Evolutionary conservation across 2,888 invertebrate genomes (phyloP), one percentile per base, ranked within the genome.

Genomic region (Eupithecia subfuscata): DNA sequence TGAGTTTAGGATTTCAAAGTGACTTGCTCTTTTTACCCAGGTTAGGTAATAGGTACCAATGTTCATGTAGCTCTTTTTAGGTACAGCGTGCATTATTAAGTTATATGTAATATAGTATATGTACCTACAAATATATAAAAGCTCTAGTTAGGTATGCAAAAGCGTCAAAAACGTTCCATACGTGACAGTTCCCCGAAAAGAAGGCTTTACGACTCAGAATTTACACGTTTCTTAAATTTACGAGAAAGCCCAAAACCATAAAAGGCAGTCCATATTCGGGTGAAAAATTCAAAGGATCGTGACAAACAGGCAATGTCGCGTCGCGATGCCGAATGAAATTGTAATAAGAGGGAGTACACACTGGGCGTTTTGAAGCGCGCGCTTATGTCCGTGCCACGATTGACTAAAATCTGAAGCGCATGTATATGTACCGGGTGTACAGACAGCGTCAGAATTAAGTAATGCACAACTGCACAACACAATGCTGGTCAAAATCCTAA

Each of bases 291-390:
- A 76, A 79, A 80, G 75, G 67, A 71, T 71, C 79, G 73, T 79
- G 78, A 80, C 75, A 78, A 78, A 78, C 64, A 64, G 11, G 40
- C 67, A 6, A 34, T 67, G 40, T 37, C 69, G 81, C 75, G 68
- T 75, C 69, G 80, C 75, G 69, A 76, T 79, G 82, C 79, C 70
- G 80, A 74, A 85, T 85, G 86, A 86, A 86, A 86, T 83, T 85
- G 82, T 85, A 86, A 86, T 85, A 83, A 60, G 25, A 25, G 60
- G 25, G 60, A 25, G 60, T 25, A 60, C 1, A 56, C 60, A 60
- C 22, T 9, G 12, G 60, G 60, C 60, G 6, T 60, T 60, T 12
- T 60, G 1, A 14, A 60, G 4, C 60, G 14, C 12, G 56, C 22
- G 14, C 60, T 60, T 11, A n/a, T 18, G 18, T 7, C 9, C 52